Evolutionary conservation across 1,140 invertebrate genomes (phyloP), one percentile per base, ranked within the genome.

Genomic region (Anoplolepis gracilipes): DNA sequence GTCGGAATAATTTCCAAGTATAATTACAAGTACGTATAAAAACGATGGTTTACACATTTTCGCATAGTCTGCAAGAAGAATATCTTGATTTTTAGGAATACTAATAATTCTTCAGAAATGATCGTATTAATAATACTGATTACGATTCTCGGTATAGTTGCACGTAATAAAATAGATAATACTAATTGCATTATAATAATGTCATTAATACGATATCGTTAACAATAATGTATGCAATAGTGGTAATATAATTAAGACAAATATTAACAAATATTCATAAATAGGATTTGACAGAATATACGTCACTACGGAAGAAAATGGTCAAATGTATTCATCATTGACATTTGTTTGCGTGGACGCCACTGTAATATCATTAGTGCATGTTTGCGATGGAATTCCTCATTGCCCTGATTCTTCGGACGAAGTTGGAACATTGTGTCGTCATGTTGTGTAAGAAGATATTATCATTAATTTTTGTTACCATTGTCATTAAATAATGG

Each of bases 331-430:
- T 30, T 82, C 67, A 59, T 59, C 78, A 22, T 30, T 33, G 5
- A 64, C 39, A 13, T 93, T 92, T 67, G 73, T 90, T 67, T 93
- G 92, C 64, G 77, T 85, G 53, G 92, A 93, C 79, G 92, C 91
- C 5, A 81, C 78, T 13, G 64, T 87, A 69, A 95, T 98, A 53
- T 93, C 96, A 5, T 79, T 95, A 0, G 89, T 94, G 2, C 91
- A 96, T 59, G 96, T 98, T 77, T 99, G 98, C 92, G 96, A 99
- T 92, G 96, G 96, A 1, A 93, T 95, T 0, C 64, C 92, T 4
- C 97, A 99, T 88, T 99, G 98, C 94, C 94, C 96, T 0, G 98
- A 98, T 95, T 96, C 95, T 1, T 97, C 97, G 1, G 98, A 99
- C 93, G 97, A 97, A 92, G 62, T 89, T 0, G 85, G 55, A 33